Evolutionary conservation across 2,797 vertebrate species (phyloP).

Genomic region (Brotula barbata): DNA sequence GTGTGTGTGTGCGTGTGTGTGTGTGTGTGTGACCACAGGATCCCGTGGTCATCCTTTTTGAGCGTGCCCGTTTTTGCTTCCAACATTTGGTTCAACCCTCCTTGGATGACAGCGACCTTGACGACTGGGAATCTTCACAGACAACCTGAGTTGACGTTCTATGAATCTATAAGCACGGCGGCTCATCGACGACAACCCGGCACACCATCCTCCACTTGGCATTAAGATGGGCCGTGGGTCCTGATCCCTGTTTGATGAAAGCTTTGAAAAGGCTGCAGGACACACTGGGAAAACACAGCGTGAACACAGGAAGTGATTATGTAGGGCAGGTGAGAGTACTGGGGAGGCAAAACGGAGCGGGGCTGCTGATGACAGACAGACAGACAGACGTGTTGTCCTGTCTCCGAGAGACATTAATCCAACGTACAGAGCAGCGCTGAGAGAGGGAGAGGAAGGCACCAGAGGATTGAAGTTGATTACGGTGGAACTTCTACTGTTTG

Average conservation of each 20-base stretch:
- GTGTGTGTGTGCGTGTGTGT: neutral
- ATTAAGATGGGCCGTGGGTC: slow-evolving; percentile 15
- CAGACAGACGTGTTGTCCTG: slow-evolving; percentile 17
- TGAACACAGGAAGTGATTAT: slow-evolving; percentile 40
- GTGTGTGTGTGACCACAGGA: neutral
- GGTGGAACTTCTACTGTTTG: slow-evolving; percentile 36
- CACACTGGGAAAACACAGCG: slow-evolving; percentile 28
- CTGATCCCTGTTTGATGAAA: slow-evolving; percentile 24
- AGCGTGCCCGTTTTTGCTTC: no score
- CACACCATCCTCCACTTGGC: slow-evolving; percentile 10
- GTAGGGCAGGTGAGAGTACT: slow-evolving; percentile 38
- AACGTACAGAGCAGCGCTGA: slow-evolving; percentile 38
- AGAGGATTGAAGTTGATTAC: slow-evolving; percentile 65
- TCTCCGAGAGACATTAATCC: neutral
- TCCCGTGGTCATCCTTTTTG: no score
- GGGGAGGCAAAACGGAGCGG: slow-evolving; percentile 36
- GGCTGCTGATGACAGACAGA: slow-evolving; percentile 24
- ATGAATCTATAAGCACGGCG: no score
- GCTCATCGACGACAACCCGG: slow-evolving; percentile 4
- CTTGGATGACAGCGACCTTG: no score
- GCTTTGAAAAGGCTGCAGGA: slow-evolving; percentile 32
- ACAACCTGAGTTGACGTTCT: no score
- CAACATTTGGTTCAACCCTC: no score
- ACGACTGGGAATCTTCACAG: no score
- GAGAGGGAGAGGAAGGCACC: slow-evolving; percentile 31